Conservation (phyloP, 2,113 vertebrate species). For the Aptenodytes forsteri region DNA sequence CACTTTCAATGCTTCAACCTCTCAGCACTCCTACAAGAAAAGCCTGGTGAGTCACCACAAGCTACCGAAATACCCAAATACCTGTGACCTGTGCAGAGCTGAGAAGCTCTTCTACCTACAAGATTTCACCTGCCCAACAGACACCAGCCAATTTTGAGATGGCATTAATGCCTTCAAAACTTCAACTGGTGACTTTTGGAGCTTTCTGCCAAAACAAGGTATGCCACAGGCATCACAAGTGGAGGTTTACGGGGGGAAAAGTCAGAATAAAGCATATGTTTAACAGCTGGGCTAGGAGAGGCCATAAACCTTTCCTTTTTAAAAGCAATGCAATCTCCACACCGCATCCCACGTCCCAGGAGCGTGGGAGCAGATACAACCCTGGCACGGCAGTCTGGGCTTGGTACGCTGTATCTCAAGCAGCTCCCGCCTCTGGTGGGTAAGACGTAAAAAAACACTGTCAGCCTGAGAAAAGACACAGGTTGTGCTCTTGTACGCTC, state of each 20-base stretch:
- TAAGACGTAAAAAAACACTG: background rate
- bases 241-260: fast-evolving
- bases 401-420: fast-evolving
- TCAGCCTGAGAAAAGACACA: background rate
- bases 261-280: background rate
- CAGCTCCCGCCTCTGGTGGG: background rate
- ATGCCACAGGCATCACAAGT: fast-evolving
- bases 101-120: background rate
- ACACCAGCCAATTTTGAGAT: background rate
- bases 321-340: background rate
- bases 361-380: fast-evolving
- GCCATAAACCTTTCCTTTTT: background rate
- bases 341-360: fast-evolving
- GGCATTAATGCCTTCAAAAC: background rate
- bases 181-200: background rate
- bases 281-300: background rate
- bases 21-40: background rate
- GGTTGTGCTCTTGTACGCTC: background rate
- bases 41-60: background rate
- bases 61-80: background rate
- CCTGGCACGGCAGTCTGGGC: background rate
- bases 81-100: background rate
- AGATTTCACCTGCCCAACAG: background rate
- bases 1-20: background rate
- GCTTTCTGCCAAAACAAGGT: background rate